These are phyloP conservation scores for Scrobipalpa atriplicella DNA, from an alignment of 2,888 invertebrate species.

Conservation along the genomic window DNA sequence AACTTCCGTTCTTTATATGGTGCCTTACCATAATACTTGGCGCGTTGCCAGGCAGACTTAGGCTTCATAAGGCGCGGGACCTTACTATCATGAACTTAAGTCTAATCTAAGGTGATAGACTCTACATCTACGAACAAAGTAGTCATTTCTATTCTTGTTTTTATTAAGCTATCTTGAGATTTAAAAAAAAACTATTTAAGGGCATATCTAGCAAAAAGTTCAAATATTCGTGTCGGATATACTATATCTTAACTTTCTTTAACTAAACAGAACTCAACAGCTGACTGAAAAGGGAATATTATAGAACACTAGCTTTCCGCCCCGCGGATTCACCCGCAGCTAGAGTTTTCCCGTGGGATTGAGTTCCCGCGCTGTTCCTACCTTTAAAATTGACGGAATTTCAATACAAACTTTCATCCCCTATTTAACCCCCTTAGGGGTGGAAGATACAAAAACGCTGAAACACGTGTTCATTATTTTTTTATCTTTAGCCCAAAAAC, in stretches of 20 bases:
- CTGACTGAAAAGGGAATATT: too few species aligned
- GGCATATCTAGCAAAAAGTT: not conserved
- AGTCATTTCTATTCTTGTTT: not conserved
- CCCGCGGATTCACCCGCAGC: too few species aligned
- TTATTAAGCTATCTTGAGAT: not conserved
- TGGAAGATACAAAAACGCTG: too few species aligned
- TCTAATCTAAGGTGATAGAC: not conserved
- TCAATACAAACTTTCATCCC: too few species aligned
- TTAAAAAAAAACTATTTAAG: not conserved
- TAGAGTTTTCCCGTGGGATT: too few species aligned
- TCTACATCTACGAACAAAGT: not conserved
- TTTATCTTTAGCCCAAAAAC: too few species aligned
- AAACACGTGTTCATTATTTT: too few species aligned
- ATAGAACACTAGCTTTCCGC: too few species aligned
- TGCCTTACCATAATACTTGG: conserved; percentile 8
- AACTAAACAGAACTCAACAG: too few species aligned
- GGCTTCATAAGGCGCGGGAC: not conserved
- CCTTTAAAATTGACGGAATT: too few species aligned
- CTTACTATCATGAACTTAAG: conserved; percentile 4
- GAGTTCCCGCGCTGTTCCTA: too few species aligned
- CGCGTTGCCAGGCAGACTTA: not conserved
- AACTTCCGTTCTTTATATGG: conserved; percentile 9
- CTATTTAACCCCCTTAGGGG: too few species aligned
- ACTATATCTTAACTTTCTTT: not conserved
- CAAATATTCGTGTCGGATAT: not conserved